phyloP scores from a whole-genome alignment of 2,888 invertebrate species.

The Amiota mariae region DNA sequence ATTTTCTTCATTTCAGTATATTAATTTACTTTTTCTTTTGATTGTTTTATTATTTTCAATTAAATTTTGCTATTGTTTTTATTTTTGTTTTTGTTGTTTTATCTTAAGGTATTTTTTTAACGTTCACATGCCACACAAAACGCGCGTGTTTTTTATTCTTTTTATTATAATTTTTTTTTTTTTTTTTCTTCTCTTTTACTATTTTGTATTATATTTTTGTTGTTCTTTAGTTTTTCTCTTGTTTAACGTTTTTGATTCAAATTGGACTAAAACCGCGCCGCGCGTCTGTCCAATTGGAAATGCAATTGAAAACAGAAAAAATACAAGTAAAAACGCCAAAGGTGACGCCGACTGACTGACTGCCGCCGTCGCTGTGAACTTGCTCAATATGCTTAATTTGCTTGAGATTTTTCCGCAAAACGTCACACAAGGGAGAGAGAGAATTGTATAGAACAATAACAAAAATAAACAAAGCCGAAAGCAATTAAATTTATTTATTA shows the following conservation, averaged over 20 bases:
- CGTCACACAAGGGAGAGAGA: conserved; percentile 33
- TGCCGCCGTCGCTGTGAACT: conserved; percentile 47
- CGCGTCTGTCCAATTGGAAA: conserved; percentile 57
- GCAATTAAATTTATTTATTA: conserved; percentile 13
- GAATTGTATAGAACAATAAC: not conserved
- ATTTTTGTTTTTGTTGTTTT: not conserved
- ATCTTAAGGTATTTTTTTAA: not conserved
- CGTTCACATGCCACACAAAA: conserved; percentile 10
- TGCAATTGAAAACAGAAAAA: conserved; percentile 60
- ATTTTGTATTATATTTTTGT: conserved; percentile 18
- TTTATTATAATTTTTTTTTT: no score
- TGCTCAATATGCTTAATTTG: conserved; percentile 34
- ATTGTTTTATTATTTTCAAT: conserved; percentile 35
- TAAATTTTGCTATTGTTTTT: conserved; percentile 27
- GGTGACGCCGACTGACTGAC: conserved; percentile 2
- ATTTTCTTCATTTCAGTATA: not conserved
- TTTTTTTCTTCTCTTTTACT: no score
- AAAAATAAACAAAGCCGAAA: conserved; percentile 10
- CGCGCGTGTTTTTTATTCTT: not conserved
- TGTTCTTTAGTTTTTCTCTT: not conserved
- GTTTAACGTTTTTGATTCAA: conserved; percentile 6
- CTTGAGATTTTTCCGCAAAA: conserved; percentile 60
- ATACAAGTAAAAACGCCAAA: not conserved
- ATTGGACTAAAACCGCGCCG: conserved; percentile 34
- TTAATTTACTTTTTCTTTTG: conserved; percentile 1